Percentiles rank a stretch among this genome's conserved stretches.
These are phyloP conservation scores for Phragmatobia fuliginosa DNA, from an alignment of 2,888 invertebrate genomes.

Conservation along the genomic window DNA sequence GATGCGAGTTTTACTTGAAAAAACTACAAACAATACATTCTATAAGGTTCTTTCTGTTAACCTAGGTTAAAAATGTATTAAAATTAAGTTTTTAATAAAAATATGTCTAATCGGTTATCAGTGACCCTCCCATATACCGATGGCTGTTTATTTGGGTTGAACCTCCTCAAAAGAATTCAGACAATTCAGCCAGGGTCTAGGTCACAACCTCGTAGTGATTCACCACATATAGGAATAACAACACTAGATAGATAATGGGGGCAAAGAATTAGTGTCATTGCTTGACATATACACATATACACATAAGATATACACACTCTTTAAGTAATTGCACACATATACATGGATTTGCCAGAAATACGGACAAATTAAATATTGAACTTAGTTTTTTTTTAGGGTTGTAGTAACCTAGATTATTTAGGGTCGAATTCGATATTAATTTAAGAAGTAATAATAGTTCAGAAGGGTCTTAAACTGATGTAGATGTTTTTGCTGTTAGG, in stretches of 20 bases:
- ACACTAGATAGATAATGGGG: conserved; percentile 1
- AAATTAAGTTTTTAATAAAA: background rate
- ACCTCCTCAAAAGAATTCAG: conserved; percentile 4
- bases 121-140: background rate
- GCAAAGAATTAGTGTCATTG: conserved; percentile 2
- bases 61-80: background rate
- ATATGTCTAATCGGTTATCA: background rate
- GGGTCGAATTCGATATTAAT: background rate
- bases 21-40: background rate
- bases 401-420: background rate
- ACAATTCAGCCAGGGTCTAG: conserved; percentile 7
- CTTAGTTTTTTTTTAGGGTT: background rate
- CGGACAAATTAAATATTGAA: background rate
- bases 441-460: background rate
- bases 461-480: background rate
- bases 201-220: conserved; percentile 10
- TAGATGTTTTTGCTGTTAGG: background rate
- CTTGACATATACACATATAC: conserved; percentile 1
- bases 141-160: conserved; percentile 12
- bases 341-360: background rate
- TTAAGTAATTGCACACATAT: background rate
- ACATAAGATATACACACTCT: background rate
- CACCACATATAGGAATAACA: conserved; percentile 7
- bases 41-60: background rate
- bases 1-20: background rate